phyloP scores from a whole-genome alignment of 2,888 invertebrate species.

The Euspilapteryx auroguttella region DNA sequence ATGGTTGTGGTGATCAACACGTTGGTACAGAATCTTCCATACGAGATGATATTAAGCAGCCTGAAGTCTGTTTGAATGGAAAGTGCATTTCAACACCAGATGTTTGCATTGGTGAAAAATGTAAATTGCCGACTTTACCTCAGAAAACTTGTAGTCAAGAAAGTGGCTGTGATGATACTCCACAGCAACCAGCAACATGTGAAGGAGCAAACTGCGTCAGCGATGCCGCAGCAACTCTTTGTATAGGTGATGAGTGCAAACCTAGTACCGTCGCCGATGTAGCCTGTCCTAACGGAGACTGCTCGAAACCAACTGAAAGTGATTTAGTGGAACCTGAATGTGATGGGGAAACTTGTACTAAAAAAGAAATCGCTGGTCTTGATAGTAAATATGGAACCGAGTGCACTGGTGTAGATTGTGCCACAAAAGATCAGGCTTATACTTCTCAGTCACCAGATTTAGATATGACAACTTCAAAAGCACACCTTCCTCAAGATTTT shows the following conservation, averaged over 20 bases:
- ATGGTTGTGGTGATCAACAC: slow-evolving; percentile 14
- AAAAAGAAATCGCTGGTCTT: slow-evolving; percentile 15
- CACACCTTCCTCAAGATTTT: too few species aligned
- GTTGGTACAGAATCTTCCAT: slow-evolving; percentile 7
- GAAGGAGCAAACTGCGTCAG: slow-evolving; percentile 11
- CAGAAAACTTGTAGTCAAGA: slow-evolving; percentile 11
- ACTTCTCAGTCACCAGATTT: slow-evolving; percentile 3
- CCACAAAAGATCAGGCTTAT: slow-evolving; percentile 1
- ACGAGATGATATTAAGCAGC: slow-evolving; percentile 9
- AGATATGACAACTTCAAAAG: too few species aligned
- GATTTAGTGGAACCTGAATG: slow-evolving; percentile 15
- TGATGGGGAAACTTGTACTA: slow-evolving; percentile 22
- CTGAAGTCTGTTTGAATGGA: slow-evolving; percentile 11
- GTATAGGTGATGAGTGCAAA: slow-evolving; percentile 12
- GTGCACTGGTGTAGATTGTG: slow-evolving; percentile 19
- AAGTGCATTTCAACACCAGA: slow-evolving; percentile 9
- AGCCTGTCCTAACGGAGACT: neutral
- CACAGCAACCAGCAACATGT: slow-evolving; percentile 12
- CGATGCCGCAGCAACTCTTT: slow-evolving; percentile 9
- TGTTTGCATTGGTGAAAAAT: slow-evolving; percentile 15
- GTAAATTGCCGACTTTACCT: slow-evolving; percentile 9
- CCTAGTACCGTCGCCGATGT: slow-evolving; percentile 1
- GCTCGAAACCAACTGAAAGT: slow-evolving; percentile 9
- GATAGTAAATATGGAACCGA: slow-evolving; percentile 13
- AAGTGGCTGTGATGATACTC: slow-evolving; percentile 8